Conservation (phyloP, 1,140 invertebrate genomes). For the Drosophila tsacasi region DNA sequence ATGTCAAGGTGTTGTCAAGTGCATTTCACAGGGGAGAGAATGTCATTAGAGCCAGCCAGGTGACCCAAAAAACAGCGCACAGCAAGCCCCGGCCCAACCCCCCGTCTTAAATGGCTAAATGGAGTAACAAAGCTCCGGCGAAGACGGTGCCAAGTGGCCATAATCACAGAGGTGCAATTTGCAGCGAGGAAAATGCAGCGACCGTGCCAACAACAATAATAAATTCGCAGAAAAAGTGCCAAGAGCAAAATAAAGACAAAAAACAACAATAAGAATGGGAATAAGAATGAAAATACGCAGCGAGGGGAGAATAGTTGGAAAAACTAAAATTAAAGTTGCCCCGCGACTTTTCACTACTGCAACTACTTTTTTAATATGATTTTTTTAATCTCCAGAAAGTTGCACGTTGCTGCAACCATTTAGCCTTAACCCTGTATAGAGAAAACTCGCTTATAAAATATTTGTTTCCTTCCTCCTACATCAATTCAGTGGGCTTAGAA, state of each 20-base stretch:
- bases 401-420: slow-evolving; percentile 15
- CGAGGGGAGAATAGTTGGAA: slow-evolving; percentile 66
- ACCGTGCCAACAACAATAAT: slow-evolving; percentile 66
- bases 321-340: slow-evolving; percentile 78
- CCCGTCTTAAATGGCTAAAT: slow-evolving; percentile 64
- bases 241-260: slow-evolving; percentile 68
- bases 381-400: slow-evolving; percentile 29
- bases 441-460: background rate
- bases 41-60: slow-evolving; percentile 61
- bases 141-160: slow-evolving; percentile 68
- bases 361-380: slow-evolving; percentile 64
- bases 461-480: background rate
- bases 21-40: slow-evolving; percentile 58
- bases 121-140: slow-evolving; percentile 47
- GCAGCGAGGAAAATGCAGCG: slow-evolving; percentile 12
- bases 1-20: slow-evolving; percentile 81
- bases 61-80: slow-evolving; percentile 13
- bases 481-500: too few species aligned
- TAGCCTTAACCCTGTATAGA: slow-evolving; percentile 21
- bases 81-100: background rate
- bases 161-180: slow-evolving; percentile 81
- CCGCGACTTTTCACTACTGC: slow-evolving; percentile 16
- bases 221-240: slow-evolving; percentile 69
- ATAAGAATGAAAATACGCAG: slow-evolving; percentile 24
- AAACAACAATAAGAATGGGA: slow-evolving; percentile 48